Percentiles rank a stretch among this genome's conserved stretches.
Evolutionary conservation across 1,140 invertebrate species (phyloP).

Genomic region (Acyrthosiphon pisum): DNA sequence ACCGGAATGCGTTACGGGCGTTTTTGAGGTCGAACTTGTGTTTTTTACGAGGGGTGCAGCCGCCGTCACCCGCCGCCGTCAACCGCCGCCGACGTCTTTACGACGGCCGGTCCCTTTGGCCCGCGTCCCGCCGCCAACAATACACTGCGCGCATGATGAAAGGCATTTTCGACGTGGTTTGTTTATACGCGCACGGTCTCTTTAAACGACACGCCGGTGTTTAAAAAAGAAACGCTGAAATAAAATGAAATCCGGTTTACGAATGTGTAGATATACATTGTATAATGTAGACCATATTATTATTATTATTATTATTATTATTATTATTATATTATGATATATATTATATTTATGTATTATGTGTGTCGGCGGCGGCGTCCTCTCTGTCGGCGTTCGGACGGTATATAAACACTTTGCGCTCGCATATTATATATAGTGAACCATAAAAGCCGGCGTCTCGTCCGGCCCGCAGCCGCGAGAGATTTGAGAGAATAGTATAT

Average conservation of each 20-base stretch:
- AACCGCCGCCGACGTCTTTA: slow-evolving; percentile 10
- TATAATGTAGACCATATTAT: not conserved
- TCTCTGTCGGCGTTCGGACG: slow-evolving; percentile 8
- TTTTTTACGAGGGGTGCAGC: slow-evolving; percentile 47
- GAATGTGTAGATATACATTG: not conserved
- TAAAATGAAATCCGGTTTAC: slow-evolving; percentile 37
- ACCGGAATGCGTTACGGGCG: slow-evolving; percentile 3
- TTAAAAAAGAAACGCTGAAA: not conserved
- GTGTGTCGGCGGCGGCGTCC: not conserved
- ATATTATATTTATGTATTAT: not conserved
- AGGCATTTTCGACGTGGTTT: slow-evolving; percentile 1
- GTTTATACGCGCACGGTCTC: slow-evolving; percentile 49
- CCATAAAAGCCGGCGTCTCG: slow-evolving; percentile 23
- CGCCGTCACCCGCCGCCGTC: not conserved
- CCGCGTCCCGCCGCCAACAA: not conserved
- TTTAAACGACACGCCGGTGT: slow-evolving; percentile 39
- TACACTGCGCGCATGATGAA: not conserved
- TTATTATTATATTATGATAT: too few relatives aligned
- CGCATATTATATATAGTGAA: not conserved
- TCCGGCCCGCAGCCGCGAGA: not conserved
- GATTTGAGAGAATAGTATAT: not conserved
- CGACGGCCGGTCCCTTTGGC: slow-evolving; percentile 44
- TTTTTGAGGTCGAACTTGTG: slow-evolving; percentile 53
- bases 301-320: too few relatives aligned
- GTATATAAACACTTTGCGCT: not conserved